Evolutionary conservation across 2,888 invertebrate genomes (phyloP), one percentile per base, ranked within the genome.

Genomic region (Oegoconia quadripuncta): DNA sequence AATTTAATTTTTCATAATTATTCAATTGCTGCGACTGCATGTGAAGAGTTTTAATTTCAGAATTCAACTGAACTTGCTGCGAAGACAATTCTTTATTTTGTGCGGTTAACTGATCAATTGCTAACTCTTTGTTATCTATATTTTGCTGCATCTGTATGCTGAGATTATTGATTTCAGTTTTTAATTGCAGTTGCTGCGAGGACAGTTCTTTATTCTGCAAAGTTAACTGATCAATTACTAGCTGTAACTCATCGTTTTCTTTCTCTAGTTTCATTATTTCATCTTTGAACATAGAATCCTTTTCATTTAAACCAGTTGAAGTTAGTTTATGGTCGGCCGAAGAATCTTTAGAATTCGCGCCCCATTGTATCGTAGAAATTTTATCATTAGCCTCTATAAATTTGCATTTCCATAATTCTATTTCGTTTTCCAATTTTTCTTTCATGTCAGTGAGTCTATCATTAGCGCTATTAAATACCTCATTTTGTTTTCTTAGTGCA

Each of bases 361-460:
- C 70, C 82, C 80, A 80, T 35, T 86, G 79, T 17, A 82, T 46
- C 1, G 75, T 59, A 3, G 76, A 89, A 6, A 95, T 63, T 73
- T 93, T 93, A 36, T 91, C 88, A 52, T 89, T 90, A 1, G 93
- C 79, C 59, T 94, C 93, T 51, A 92, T 90, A 52, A 92, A 92
- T 62, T 93, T 90, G 41, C 90, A 90, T 62, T 93, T 92, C 86
- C 92, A 92, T 59, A 92, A 86, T 46, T 93, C 90, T 13, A 95
- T 81, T 64, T 95, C 94, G 63, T 90, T 90, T 53, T 95, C 95
- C 70, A 95, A 91, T 46, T 92, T 91, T 64, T 95, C 95, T 74
- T 95, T 96, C 75, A 93, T 90, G 62, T 96, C 95, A 1, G 91
- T 80, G 64, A 95, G 89, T 44, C 92, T 89, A 34, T 95, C 95